A percentile compares a stretch with the other conserved stretches of the same genome.
Conservation (phyloP, 1,140 invertebrate genomes). For the Penaeus chinensis region DNA sequence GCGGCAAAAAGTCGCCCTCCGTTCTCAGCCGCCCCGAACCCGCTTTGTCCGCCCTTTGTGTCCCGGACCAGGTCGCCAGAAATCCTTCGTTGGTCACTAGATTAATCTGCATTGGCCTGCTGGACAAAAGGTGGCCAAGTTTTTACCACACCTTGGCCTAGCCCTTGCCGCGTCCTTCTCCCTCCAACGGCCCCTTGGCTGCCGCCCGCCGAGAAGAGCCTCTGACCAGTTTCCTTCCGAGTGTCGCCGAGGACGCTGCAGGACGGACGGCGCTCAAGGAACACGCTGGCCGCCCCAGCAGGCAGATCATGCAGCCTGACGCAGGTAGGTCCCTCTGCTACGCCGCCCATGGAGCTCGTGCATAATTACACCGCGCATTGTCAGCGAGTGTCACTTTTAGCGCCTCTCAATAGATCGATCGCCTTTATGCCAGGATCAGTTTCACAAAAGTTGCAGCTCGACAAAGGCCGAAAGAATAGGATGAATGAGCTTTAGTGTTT, state of each 20-base stretch:
- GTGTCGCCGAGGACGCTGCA: conserved; percentile 32
- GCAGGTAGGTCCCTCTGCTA: too few species aligned
- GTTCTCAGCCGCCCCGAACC: conserved; percentile 31
- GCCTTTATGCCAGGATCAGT: too few species aligned
- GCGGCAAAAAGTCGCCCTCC: conserved; percentile 43
- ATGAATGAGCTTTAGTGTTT: too few species aligned
- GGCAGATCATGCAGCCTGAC: neutral
- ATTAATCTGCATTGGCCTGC: conserved; percentile 56
- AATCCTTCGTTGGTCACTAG: conserved; percentile 55
- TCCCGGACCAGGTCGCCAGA: conserved; percentile 25
- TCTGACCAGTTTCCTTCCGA: conserved; percentile 57
- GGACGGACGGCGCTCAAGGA: conserved; percentile 18
- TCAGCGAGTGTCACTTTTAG: too few species aligned
- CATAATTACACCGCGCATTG: too few species aligned
- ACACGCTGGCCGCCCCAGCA: neutral
- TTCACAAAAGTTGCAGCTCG: too few species aligned
- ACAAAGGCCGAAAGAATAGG: too few species aligned
- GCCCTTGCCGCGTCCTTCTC: conserved; percentile 19
- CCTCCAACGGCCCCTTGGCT: conserved; percentile 45
- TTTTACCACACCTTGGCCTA: conserved; percentile 54
- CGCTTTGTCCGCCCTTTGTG: conserved; percentile 41
- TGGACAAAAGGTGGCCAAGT: conserved; percentile 54
- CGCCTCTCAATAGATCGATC: too few species aligned
- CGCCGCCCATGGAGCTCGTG: too few species aligned
- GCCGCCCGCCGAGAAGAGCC: conserved; percentile 24